Percentiles rank a stretch among this genome's conserved stretches.
phyloP scores from a whole-genome alignment of 2,113 vertebrate species.

The Daboia siamensis region DNA sequence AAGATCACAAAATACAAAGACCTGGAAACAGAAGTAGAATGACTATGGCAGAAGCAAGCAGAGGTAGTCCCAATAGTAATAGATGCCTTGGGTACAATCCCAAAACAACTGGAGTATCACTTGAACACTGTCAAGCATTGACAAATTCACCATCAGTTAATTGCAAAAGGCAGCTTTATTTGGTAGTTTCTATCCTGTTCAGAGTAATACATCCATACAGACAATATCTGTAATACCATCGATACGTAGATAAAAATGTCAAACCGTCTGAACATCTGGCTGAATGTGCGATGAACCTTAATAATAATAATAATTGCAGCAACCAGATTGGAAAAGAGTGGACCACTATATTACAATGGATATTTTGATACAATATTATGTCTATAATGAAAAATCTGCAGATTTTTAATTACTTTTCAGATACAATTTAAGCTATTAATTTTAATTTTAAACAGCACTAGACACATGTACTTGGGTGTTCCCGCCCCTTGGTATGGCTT shows the following conservation, averaged over 20 bases:
- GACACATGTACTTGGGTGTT: background rate
- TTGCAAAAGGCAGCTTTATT: background rate
- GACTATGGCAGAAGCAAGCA: too few species aligned
- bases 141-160: background rate
- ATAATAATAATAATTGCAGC: background rate
- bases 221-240: background rate
- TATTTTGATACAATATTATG: background rate
- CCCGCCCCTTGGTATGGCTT: background rate
- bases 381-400: background rate
- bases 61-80: background rate
- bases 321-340: background rate
- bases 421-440: background rate
- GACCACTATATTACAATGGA: background rate
- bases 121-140: background rate
- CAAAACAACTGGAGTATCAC: background rate
- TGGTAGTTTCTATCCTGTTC: background rate
- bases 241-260: background rate
- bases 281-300: background rate
- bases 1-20: too few species aligned
- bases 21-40: too few species aligned
- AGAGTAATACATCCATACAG: background rate
- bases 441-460: background rate
- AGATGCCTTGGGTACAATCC: background rate
- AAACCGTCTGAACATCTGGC: background rate
- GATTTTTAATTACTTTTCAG: background rate